Evolutionary conservation across 2,888 invertebrate species (phyloP).

Genomic region (Spodoptera picta): DNA sequence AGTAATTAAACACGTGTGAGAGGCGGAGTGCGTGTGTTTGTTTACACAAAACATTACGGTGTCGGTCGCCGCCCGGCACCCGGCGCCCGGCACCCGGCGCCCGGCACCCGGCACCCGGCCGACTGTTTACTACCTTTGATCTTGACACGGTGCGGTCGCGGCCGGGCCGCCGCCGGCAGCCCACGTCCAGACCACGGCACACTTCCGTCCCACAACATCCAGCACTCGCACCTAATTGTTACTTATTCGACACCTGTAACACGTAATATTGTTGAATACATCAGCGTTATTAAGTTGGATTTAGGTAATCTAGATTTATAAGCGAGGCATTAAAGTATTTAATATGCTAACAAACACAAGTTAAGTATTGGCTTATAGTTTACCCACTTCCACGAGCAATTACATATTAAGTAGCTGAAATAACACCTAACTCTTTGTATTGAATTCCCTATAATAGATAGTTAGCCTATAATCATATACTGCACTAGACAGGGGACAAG

Average conservation of each 20-base stretch:
- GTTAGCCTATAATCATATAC: too few relatives aligned
- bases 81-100: too few relatives aligned
- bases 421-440: too few relatives aligned
- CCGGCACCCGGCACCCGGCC: background rate
- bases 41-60: background rate
- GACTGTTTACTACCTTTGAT: constrained; percentile 15
- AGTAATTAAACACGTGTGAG: too few relatives aligned
- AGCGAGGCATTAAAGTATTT: background rate
- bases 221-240: constrained; percentile 20
- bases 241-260: constrained; percentile 13
- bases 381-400: too few relatives aligned
- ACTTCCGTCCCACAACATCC: constrained; percentile 20
- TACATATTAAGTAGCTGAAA: too few relatives aligned
- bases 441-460: too few relatives aligned
- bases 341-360: too few relatives aligned
- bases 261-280: constrained; percentile 7
- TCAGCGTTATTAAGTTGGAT: background rate
- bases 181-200: constrained; percentile 7
- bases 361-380: too few relatives aligned
- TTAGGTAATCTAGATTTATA: constrained; percentile 22
- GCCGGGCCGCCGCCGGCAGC: background rate
- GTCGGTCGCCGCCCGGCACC: too few relatives aligned
- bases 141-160: constrained; percentile 30
- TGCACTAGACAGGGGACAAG: too few relatives aligned
- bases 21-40: background rate